These are phyloP conservation scores for Leptodirus hochenwartii DNA, from an alignment of 2,888 invertebrate species.

Conservation along the genomic window DNA sequence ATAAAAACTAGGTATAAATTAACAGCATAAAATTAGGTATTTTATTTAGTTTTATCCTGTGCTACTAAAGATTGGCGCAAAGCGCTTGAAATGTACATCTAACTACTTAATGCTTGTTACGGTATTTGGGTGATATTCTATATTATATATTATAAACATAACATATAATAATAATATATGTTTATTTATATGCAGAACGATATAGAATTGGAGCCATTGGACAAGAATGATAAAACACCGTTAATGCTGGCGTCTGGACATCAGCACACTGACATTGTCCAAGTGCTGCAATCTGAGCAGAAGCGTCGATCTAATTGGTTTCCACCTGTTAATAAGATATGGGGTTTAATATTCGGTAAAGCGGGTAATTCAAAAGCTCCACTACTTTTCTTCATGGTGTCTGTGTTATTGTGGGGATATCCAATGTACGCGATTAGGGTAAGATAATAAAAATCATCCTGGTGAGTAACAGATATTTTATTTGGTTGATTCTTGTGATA, in stretches of 20 bases:
- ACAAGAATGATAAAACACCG: conserved; percentile 86
- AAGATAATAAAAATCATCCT: conserved; percentile 21
- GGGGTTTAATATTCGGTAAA: conserved; percentile 78
- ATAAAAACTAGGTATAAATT: too few species aligned
- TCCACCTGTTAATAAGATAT: conserved; percentile 72
- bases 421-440: conserved; percentile 83
- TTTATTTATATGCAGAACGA: conserved; percentile 65
- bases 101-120: too few species aligned
- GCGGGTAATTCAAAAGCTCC: conserved; percentile 85
- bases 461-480: too few species aligned
- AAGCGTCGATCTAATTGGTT: conserved; percentile 72
- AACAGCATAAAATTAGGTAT: too few species aligned
- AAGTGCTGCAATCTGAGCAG: conserved; percentile 62
- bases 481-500: too few species aligned
- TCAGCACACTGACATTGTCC: conserved; percentile 68
- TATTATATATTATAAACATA: too few species aligned
- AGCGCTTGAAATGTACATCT: too few species aligned
- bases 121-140: too few species aligned
- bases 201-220: conserved; percentile 68
- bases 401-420: conserved; percentile 79
- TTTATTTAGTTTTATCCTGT: too few species aligned
- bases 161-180: too few species aligned
- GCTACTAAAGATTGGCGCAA: too few species aligned
- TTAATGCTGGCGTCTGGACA: conserved; percentile 78
- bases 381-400: conserved; percentile 65